Base-by-base conservation (phyloP, 1,140 invertebrate species). In the Acromyrmex echinatior region DNA sequence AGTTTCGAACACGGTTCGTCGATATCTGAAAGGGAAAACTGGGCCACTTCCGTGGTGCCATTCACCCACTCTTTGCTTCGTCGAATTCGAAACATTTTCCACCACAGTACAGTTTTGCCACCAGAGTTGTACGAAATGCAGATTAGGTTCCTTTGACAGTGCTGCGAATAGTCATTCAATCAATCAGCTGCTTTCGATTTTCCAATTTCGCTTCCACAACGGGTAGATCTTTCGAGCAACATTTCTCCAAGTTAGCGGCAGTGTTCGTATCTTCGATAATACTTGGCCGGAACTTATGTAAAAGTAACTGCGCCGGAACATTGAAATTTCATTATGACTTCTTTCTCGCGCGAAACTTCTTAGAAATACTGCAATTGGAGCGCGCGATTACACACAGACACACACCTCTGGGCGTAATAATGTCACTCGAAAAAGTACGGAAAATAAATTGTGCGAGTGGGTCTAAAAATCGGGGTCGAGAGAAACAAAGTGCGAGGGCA, bases 11-110 rank as follows among this genome's bases (percentile, higher is more conserved):
- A 90, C 78, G 88, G 45, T 68, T 84, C 85, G 66, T 45, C 73
- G 85, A 60, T 68, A 76, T 77, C 58, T 39, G 86, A 90, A 90
- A 87, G 86, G 79, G 76, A 87, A 87, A 90, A 90, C 86, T 90
- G 68, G 78, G 68, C 73, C 88, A 87, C 35, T 73, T 68, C 39
- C 78, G 53, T 9, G 49, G 45, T 85, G 25, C 60, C 56, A 2
- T 25, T 71, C 66, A 6, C 14, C 14, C 70, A 31, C 53, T 71
- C 76, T 58, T 86, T 58, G 63, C 56, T 39, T 89, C 68, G 80
- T 45, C 62, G 63, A 49, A 7, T 12, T 25, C 56, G 62, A 89
- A 76, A 77, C 88, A 77, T 68, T 81, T 86, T 73, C 49, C 6
- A 21, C 21, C 21, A 21, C 21, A 28, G 18, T 12, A 58, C 18